Evolutionary conservation across 2,888 invertebrate genomes (phyloP).

Genomic region (Antitype chi): DNA sequence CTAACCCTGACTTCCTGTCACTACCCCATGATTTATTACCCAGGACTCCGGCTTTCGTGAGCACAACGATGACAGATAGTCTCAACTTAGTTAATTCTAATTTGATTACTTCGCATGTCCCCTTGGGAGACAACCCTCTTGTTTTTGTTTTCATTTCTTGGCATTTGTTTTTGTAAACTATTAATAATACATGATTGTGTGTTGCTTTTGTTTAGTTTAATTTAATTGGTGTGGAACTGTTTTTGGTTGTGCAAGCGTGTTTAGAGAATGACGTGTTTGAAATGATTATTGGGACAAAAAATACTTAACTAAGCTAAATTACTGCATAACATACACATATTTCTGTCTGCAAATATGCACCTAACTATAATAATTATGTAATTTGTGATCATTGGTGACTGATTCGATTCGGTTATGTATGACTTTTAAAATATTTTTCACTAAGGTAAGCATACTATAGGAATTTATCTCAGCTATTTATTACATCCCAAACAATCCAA

Average conservation of each 20-base stretch:
- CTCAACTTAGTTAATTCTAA: constrained; percentile 77
- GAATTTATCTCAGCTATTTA: constrained; percentile 24
- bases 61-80: constrained; percentile 82
- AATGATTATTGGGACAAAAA: neutral
- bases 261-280: neutral
- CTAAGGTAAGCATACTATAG: neutral
- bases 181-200: constrained; percentile 58
- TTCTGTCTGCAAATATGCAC: neutral
- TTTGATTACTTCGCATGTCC: constrained; percentile 77
- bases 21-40: constrained; percentile 75
- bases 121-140: constrained; percentile 51
- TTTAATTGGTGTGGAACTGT: constrained; percentile 18
- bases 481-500: constrained; percentile 24
- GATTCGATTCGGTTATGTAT: neutral
- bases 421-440: neutral
- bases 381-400: neutral
- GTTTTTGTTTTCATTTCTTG: constrained; percentile 60
- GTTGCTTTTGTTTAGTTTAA: constrained; percentile 52
- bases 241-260: constrained; percentile 30
- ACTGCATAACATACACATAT: too few relatives aligned
- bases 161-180: constrained; percentile 48
- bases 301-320: neutral
- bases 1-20: constrained; percentile 75
- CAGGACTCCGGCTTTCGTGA: constrained; percentile 56
- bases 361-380: too few relatives aligned